These are phyloP conservation scores for Rotaria magnacalcarata DNA, from an alignment of 2,888 invertebrate species.

Conservation along the genomic window DNA sequence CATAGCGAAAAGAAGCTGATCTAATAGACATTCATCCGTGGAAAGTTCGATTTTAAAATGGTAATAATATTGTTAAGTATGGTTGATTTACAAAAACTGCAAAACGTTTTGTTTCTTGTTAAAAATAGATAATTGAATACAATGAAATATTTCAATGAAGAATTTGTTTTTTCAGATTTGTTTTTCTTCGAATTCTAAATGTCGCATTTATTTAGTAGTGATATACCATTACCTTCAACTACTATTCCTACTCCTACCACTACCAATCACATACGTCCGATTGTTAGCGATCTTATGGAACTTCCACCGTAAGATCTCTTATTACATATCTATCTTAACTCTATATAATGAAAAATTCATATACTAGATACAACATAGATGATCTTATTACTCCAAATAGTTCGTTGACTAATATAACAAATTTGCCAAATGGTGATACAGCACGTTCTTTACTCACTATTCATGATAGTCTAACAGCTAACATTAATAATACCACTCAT, in stretches of 20 bases:
- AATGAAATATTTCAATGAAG: too few relatives aligned
- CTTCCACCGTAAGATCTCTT: neutral
- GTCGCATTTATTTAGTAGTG: neutral
- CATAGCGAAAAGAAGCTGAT: too few relatives aligned
- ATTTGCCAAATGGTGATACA: slow-evolving; percentile 16
- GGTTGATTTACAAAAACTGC: too few relatives aligned
- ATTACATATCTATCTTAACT: neutral
- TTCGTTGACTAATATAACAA: slow-evolving; percentile 24
- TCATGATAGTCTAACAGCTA: neutral
- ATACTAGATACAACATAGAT: slow-evolving; percentile 22
- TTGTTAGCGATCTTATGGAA: neutral
- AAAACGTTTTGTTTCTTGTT: too few relatives aligned
- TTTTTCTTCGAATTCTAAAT: neutral
- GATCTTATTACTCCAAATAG: slow-evolving; percentile 25
- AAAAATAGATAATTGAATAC: too few relatives aligned
- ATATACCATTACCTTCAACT: neutral
- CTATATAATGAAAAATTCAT: neutral
- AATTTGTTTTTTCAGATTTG: too few relatives aligned
- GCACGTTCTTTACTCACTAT: slow-evolving; percentile 4
- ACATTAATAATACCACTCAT: neutral
- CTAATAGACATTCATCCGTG: too few relatives aligned
- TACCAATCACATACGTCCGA: neutral
- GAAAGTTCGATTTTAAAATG: too few relatives aligned
- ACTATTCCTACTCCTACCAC: neutral
- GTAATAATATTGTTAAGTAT: too few relatives aligned